These are phyloP conservation scores for Sycophaga agraensis DNA, from an alignment of 1,140 invertebrate genomes.

Conservation along the genomic window DNA sequence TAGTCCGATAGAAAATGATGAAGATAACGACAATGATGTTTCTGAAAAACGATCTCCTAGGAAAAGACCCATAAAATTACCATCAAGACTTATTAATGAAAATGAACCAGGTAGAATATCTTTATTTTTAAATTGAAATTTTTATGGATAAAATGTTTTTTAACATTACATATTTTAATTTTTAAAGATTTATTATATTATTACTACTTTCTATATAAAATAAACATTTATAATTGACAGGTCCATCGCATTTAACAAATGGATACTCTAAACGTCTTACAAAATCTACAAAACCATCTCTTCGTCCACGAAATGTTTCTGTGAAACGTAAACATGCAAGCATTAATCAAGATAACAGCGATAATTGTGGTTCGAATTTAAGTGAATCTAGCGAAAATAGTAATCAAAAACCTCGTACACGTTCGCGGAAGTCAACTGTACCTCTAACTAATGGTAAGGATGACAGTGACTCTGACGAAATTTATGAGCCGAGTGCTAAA, in stretches of 20 bases:
- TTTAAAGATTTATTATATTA: neutral
- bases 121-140: too few relatives aligned
- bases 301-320: conserved; percentile 38
- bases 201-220: neutral
- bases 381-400: conserved; percentile 45
- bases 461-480: conserved; percentile 49
- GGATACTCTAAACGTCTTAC: conserved; percentile 41
- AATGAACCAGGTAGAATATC: conserved; percentile 37
- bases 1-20: conserved; percentile 19
- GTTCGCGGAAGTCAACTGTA: conserved; percentile 27
- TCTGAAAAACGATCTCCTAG: conserved; percentile 18
- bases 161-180: conserved; percentile 5
- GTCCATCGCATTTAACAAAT: conserved; percentile 50
- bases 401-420: conserved; percentile 45
- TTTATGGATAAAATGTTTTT: neutral
- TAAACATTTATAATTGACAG: conserved; percentile 30
- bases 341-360: conserved; percentile 23
- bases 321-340: conserved; percentile 34
- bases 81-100: conserved; percentile 13
- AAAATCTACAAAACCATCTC: conserved; percentile 36
- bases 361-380: neutral
- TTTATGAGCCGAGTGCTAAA: conserved; percentile 45
- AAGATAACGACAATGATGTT: conserved; percentile 38
- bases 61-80: conserved; percentile 33
- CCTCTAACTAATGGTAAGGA: conserved; percentile 27